Evolutionary conservation across 2,888 invertebrate genomes (phyloP).

Genomic region (Rhagium mordax): DNA sequence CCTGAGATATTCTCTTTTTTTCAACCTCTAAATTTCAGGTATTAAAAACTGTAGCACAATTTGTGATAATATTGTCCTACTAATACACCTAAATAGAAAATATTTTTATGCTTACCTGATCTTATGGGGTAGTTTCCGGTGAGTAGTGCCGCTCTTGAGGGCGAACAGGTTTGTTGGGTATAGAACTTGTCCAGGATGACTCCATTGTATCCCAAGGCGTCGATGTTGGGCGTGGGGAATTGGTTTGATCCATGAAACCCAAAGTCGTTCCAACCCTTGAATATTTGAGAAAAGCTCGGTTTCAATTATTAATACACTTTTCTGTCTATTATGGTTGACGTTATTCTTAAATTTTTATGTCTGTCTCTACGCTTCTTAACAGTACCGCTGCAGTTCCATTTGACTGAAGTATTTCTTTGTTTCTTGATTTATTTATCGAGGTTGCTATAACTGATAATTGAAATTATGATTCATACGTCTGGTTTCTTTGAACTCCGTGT

Average conservation of each 20-base stretch:
- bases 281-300: not conserved
- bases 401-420: not conserved
- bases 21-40: too few species aligned
- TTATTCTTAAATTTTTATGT: too few species aligned
- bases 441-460: not conserved
- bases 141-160: constrained; percentile 85
- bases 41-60: too few species aligned
- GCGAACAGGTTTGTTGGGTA: constrained; percentile 88
- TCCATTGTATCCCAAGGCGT: constrained; percentile 87
- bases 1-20: too few species aligned
- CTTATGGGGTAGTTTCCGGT: constrained; percentile 92
- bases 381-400: too few species aligned
- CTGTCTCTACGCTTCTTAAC: too few species aligned
- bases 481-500: not conserved
- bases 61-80: too few species aligned
- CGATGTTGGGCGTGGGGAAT: constrained; percentile 92
- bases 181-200: constrained; percentile 89
- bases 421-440: not conserved
- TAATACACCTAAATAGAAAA: too few species aligned
- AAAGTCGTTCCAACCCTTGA: constrained; percentile 92
- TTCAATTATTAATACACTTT: too few species aligned
- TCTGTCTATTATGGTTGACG: too few species aligned
- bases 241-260: constrained; percentile 91
- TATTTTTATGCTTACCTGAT: constrained; percentile 73
- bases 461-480: not conserved